Base-by-base conservation (phyloP, 2,888 invertebrate species). In the Drosophila paramelanica region DNA sequence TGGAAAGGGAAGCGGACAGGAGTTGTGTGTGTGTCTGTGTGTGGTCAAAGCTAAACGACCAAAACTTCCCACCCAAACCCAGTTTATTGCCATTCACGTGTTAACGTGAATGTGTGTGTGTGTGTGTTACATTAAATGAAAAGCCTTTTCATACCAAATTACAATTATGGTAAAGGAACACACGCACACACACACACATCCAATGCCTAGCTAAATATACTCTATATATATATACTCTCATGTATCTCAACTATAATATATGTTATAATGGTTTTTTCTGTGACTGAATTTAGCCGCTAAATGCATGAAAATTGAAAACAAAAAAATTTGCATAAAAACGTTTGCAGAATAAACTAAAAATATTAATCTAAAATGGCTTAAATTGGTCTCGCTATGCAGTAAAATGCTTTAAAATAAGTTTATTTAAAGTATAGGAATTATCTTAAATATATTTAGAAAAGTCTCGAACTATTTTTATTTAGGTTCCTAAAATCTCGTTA, bases 111-210 rank as follows among this genome's bases (percentile, higher is more conserved):
- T 23, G 23, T 23, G 4, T 23, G 23, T 23, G 23, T 23, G 4
- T 23, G 50, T 67, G 62, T 67, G 62, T 62, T 64, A 62, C 73
- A 84, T 87, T 78, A 84, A 81, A 84, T 81, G 76, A 72, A 87
- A 81, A 81, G 67, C 76, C 67, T 68, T 84, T 88, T 83, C 71
- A 76, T 64, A 67, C 65, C 71, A 81, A 88, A 81, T 84, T 87
- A 82, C 82, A 87, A 78, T 84, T 79, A 81, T 78, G 84, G 77
- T 75, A 85, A 81, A 73, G 70, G 67, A 42, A 50, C 52, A 38
- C 45, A 36, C 27, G 51, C 42, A 46, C 43, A 36, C 13, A 20
- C 11, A 38, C 41, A 62, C 41, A 42, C 11, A 42, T 20, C 27
- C 38, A 27, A 23, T 23, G 23, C 23, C 2, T 23, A 3, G 23